These are phyloP conservation scores for Pterobdella sp. DNA, from an alignment of 2,888 invertebrate genomes.

Conservation along the genomic window DNA sequence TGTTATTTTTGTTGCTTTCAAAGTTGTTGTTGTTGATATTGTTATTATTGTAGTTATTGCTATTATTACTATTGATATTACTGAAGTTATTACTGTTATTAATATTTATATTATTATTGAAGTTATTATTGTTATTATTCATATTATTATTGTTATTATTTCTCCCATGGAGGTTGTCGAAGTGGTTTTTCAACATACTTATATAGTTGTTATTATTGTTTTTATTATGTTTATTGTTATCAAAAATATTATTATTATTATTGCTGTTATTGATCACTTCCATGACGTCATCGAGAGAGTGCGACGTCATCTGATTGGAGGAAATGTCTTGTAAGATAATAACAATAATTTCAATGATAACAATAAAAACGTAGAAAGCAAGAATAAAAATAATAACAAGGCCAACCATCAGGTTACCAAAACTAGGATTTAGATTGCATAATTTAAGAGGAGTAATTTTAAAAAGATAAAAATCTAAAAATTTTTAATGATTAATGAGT, in stretches of 20 bases:
- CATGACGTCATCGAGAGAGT: conserved; percentile 1
- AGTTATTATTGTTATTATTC: background rate
- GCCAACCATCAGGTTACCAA: too few species aligned
- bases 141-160: conserved; percentile 4
- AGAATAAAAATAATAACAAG: too few species aligned
- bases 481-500: too few species aligned
- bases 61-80: background rate
- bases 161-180: too few species aligned
- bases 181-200: too few species aligned
- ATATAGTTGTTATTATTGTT: background rate
- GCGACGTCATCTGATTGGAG: background rate
- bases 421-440: too few species aligned
- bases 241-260: background rate
- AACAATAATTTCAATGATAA: background rate
- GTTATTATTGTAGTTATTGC: background rate
- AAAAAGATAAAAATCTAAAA: too few species aligned
- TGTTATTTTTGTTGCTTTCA: background rate
- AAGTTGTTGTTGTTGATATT: background rate
- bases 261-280: conserved; percentile 6
- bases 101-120: background rate
- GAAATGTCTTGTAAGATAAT: background rate
- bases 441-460: too few species aligned
- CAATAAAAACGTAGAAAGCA: too few species aligned
- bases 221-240: background rate
- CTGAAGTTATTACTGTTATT: background rate